Percentiles rank a stretch among this genome's conserved stretches.
phyloP scores from a whole-genome alignment of 2,888 invertebrate species.

The Campoplex capitator region DNA sequence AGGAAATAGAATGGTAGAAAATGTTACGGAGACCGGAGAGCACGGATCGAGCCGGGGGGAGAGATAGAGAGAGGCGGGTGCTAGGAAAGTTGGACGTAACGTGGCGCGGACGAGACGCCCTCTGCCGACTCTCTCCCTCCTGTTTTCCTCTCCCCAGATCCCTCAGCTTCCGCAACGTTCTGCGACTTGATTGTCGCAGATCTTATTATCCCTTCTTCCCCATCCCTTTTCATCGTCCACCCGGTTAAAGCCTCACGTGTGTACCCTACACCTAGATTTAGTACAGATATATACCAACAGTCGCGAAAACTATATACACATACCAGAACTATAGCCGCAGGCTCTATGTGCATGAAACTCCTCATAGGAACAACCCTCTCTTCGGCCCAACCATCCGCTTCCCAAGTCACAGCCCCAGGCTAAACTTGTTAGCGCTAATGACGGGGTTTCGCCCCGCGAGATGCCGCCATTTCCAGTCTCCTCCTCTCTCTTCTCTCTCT shows the following conservation, averaged over 20 bases:
- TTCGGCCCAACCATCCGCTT: conserved; percentile 27
- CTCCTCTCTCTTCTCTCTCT: neutral
- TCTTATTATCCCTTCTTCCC: conserved; percentile 83
- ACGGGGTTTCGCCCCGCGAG: conserved; percentile 77
- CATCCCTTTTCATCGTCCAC: conserved; percentile 59
- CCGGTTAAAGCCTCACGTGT: conserved; percentile 22
- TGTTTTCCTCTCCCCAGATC: conserved; percentile 56
- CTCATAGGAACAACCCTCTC: conserved; percentile 6
- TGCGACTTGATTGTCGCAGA: conserved; percentile 82
- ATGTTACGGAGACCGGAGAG: conserved; percentile 22
- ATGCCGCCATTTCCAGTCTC: conserved; percentile 66
- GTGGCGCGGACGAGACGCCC: conserved; percentile 81
- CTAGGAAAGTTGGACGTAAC: conserved; percentile 76
- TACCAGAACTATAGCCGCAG: neutral
- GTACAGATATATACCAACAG: conserved; percentile 8
- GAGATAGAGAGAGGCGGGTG: conserved; percentile 38
- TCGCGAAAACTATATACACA: neutral
- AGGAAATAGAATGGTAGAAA: conserved; percentile 15
- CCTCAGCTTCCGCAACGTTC: conserved; percentile 61
- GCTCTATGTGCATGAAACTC: conserved; percentile 15
- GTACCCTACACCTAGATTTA: conserved; percentile 6
- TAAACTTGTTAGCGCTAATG: conserved; percentile 83
- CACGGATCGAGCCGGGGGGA: neutral
- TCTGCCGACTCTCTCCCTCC: neutral
- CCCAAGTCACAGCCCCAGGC: conserved; percentile 74